These are phyloP conservation scores for Rhodinocichla rosea DNA, from an alignment of 2,113 vertebrate genomes.

Conservation along the genomic window DNA sequence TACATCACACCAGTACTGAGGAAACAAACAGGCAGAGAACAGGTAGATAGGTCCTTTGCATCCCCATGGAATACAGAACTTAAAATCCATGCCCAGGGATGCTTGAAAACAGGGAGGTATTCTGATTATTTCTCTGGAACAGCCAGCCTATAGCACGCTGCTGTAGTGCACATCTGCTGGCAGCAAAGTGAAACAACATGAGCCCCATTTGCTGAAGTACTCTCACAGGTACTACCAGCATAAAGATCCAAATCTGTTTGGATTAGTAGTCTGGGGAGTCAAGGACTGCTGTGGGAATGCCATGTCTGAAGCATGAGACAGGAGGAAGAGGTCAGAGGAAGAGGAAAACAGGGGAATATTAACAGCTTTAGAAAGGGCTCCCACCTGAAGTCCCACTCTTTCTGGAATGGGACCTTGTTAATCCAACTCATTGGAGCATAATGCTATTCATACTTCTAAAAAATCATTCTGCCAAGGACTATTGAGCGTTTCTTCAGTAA, in stretches of 20 bases:
- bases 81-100: not conserved
- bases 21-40: rapidly evolving
- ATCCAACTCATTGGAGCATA: not conserved
- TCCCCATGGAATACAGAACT: not conserved
- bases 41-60: not conserved
- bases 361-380: not conserved
- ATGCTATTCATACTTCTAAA: not conserved
- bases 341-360: not conserved
- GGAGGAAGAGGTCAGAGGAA: not conserved
- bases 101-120: not conserved
- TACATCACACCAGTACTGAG: not conserved
- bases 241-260: not conserved
- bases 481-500: not conserved
- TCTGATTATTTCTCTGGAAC: not conserved
- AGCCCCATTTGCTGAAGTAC: not conserved
- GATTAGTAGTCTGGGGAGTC: not conserved
- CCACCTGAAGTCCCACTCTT: not conserved
- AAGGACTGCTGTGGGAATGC: not conserved
- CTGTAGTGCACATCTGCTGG: not conserved
- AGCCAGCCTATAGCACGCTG: rapidly evolving
- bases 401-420: not conserved
- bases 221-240: not conserved
- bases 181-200: not conserved
- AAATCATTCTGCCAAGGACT: not conserved
- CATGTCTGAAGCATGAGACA: not conserved